Percentiles rank a stretch among this genome's conserved stretches.
phyloP scores from a whole-genome alignment of 2,113 vertebrate species.

The Butorides virescens region DNA sequence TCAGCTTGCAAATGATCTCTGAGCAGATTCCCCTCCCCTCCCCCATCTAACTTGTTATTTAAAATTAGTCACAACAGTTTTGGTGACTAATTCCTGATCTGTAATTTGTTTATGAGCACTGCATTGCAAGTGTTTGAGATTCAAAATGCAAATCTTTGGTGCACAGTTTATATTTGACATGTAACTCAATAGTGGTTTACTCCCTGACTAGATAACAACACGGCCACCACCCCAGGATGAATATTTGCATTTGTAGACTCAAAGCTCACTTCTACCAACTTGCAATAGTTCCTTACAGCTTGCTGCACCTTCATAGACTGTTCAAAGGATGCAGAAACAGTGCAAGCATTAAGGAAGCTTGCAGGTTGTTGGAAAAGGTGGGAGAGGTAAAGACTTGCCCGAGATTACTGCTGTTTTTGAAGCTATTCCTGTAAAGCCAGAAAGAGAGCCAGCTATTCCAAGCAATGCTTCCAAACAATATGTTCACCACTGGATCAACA shows the following conservation, averaged over 20 bases:
- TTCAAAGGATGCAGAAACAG: background rate
- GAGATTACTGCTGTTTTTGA: background rate
- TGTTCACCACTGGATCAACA: background rate
- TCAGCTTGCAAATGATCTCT: conserved; percentile 16
- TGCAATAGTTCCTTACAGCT: background rate
- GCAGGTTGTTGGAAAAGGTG: background rate
- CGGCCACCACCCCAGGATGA: background rate
- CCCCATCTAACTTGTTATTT: background rate
- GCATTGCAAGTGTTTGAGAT: background rate
- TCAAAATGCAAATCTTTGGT: background rate
- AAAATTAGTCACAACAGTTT: conserved; percentile 25
- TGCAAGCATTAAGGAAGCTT: background rate
- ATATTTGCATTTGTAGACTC: background rate
- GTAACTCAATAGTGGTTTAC: background rate
- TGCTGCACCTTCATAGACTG: background rate
- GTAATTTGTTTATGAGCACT: background rate
- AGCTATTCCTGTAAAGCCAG: background rate
- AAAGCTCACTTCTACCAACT: background rate
- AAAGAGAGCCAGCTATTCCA: background rate
- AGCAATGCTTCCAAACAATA: background rate
- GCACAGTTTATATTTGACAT: background rate
- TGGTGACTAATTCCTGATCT: conserved; percentile 37
- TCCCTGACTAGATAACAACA: background rate
- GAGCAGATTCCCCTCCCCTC: background rate
- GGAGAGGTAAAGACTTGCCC: background rate